Evolutionary conservation across 1,140 invertebrate species (phyloP), one percentile per base, ranked within the genome.

Genomic region (Diorhabda carinulata): DNA sequence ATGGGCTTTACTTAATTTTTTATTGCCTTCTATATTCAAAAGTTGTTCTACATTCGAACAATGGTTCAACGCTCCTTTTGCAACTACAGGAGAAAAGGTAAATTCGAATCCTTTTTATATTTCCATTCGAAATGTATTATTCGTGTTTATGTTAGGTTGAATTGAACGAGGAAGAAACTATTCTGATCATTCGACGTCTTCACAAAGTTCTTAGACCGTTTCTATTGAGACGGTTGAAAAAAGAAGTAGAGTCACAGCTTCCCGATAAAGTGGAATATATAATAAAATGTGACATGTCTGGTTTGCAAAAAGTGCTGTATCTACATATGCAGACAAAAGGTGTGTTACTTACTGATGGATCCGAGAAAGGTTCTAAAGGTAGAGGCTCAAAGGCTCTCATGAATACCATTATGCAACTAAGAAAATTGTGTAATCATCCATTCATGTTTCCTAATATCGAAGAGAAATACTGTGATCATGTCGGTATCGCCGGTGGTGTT

Each of bases 231-330:
- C 82, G 90, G 43, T 74, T 89, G 58, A 92, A 92, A 78, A 73
- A 78, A 61, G 98, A 99, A 84, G 98, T 99, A 25, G 98, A 99
- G 83, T 96, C 95, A 72, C 97, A 99, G 79, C 84, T 99, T 69
- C 98, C 98, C 10, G 97, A 99, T 77, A 99, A 99, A 84, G 94
- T 98, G n/a, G 98, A 99, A 83, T 98, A 99, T 82, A 98, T 99
- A 73, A 92, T 99, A 72, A 99, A 99, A 82, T 99, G 97, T 83
- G 97, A 99, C 78, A 98, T 99, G 97, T 98, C 96, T 66, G 93
- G 94, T 2, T 81, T 99, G 63, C 98, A 99, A 78, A 87, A 93
- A 68, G 89, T 97, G 5, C 86, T 98, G 0, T 98, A 98, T 82
- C 70, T 6, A 42, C 97, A 98, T 80, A 98, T 99, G 97, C 96